Evolutionary conservation across 2,113 vertebrate species (phyloP).

Genomic region (Vidua macroura): DNA sequence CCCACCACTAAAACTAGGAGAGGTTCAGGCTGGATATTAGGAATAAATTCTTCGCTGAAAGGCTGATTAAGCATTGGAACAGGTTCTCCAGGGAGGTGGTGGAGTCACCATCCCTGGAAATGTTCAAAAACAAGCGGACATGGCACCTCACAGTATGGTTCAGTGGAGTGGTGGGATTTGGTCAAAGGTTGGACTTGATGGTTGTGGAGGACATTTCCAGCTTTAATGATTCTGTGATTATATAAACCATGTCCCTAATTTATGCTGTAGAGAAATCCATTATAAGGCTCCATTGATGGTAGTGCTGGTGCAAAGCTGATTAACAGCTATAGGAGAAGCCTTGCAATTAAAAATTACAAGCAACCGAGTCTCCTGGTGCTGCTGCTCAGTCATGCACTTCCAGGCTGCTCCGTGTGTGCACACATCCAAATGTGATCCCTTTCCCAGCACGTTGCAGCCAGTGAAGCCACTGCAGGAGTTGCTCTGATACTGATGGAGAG

Average conservation of each 20-base stretch:
- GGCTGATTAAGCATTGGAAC: background rate
- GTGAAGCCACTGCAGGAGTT: background rate
- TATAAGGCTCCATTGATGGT: background rate
- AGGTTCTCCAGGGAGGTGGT: background rate
- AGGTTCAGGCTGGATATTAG: background rate
- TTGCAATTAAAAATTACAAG: background rate
- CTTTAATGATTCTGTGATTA: background rate
- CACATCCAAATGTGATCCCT: background rate
- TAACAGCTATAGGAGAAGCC: background rate
- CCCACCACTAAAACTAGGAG: background rate
- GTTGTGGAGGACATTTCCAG: background rate
- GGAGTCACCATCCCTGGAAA: background rate
- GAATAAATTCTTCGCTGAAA: background rate
- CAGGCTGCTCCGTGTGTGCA: background rate
- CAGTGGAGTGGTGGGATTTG: background rate
- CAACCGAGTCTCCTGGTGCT: background rate
- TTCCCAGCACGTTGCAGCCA: background rate
- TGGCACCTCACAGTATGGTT: background rate
- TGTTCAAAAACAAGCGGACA: rapidly evolving
- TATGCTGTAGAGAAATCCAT: background rate
- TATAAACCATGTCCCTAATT: background rate
- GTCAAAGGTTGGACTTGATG: background rate
- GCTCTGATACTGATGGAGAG: background rate
- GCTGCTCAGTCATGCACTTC: background rate
- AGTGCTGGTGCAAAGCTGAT: background rate